Evolutionary conservation across 2,113 vertebrate genomes (phyloP).

Genomic region (Corythornis vintsioides): DNA sequence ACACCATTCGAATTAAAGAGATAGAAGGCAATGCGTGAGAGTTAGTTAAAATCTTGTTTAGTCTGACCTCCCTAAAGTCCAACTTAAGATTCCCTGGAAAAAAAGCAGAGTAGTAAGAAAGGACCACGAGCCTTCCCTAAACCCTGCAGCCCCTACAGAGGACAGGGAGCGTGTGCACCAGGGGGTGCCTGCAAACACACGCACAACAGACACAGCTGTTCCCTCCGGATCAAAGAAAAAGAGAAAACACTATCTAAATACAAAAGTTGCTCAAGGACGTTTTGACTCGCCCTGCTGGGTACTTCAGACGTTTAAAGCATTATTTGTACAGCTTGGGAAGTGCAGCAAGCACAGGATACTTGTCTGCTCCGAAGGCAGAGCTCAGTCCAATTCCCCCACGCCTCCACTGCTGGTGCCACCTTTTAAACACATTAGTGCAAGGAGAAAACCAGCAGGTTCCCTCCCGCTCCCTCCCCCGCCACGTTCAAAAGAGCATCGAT

Average conservation of each 20-base stretch:
- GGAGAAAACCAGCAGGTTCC: constrained; percentile 25
- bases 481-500: constrained; percentile 14
- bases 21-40: not conserved
- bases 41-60: constrained; percentile 40
- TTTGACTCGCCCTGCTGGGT: constrained; percentile 48
- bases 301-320: constrained; percentile 20
- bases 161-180: not conserved
- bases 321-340: constrained; percentile 46
- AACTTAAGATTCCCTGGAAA: not conserved
- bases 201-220: constrained; percentile 38
- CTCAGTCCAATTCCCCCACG: not conserved
- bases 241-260: constrained; percentile 18
- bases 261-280: constrained; percentile 42
- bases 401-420: constrained; percentile 13
- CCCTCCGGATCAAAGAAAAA: constrained; percentile 10
- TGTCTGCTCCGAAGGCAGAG: not conserved
- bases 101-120: not conserved
- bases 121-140: not conserved
- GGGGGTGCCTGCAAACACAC: not conserved
- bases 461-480: not conserved
- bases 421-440: constrained; percentile 27
- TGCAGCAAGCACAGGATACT: not conserved
- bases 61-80: constrained; percentile 7
- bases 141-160: not conserved
- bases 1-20: not conserved